Conservation (phyloP, 2,113 vertebrate genomes). For the Tricholaema leucomelas region DNA sequence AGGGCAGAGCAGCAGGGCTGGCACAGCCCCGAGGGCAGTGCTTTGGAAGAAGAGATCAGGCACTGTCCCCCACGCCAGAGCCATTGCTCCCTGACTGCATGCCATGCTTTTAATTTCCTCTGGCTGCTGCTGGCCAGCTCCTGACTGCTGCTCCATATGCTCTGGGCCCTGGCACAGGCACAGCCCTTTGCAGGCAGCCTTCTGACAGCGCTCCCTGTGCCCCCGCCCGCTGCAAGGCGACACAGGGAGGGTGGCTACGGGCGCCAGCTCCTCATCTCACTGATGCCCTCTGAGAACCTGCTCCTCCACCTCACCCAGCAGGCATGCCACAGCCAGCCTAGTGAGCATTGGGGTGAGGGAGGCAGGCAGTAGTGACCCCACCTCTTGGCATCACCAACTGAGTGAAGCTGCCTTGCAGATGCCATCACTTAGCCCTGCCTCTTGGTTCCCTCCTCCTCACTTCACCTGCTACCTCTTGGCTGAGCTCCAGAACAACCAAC, state of each 20-base stretch:
- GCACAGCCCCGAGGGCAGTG: not conserved
- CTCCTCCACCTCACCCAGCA: not conserved
- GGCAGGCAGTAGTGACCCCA: not conserved
- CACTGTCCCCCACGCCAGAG: not conserved
- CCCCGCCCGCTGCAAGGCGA: not conserved
- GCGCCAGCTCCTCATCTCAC: not conserved
- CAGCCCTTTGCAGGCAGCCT: not conserved
- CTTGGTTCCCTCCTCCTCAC: not conserved
- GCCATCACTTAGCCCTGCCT: not conserved
- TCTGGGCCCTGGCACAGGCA: not conserved
- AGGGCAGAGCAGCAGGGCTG: not conserved
- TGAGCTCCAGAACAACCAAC: not conserved
- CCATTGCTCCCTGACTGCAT: not conserved
- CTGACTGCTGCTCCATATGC: not conserved
- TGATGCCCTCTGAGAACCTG: not conserved
- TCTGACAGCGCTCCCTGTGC: not conserved
- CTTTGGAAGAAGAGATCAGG: not conserved
- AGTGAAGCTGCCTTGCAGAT: rapidly evolving
- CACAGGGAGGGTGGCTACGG: rapidly evolving
- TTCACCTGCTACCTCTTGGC: rapidly evolving
- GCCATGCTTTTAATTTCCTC: not conserved
- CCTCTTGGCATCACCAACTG: not conserved
- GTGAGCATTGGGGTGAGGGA: rapidly evolving
- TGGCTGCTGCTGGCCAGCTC: not conserved
- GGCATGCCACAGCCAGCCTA: not conserved